A percentile compares a stretch with the other conserved stretches of the same genome.
Evolutionary conservation across 1,140 invertebrate genomes (phyloP).

Genomic region (Caenorhabditis inopinata): DNA sequence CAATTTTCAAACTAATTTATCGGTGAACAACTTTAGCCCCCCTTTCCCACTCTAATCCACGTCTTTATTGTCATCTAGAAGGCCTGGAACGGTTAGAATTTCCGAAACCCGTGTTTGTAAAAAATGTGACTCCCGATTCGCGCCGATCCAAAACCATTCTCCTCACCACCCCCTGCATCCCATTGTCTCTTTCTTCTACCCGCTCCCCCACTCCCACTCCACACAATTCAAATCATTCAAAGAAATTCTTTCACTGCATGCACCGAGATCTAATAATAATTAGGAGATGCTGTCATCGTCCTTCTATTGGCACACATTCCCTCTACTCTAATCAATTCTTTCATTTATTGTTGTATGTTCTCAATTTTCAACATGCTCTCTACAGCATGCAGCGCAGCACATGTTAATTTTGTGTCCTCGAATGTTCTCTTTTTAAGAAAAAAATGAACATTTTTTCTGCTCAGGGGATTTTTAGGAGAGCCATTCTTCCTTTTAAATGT

Average conservation of each 20-base stretch:
- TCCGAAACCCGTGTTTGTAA: conserved; percentile 24
- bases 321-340: conserved; percentile 6
- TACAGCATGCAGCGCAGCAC: background rate
- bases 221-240: conserved; percentile 1
- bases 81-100: background rate
- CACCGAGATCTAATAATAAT: conserved; percentile 33
- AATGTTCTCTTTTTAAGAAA: background rate
- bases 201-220: too few relatives aligned
- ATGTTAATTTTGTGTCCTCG: background rate
- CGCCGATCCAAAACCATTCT: background rate
- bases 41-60: background rate
- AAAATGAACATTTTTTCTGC: conserved; percentile 23
- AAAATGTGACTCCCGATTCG: conserved; percentile 30
- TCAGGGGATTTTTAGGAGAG: conserved; percentile 8
- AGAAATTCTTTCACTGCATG: conserved; percentile 34
- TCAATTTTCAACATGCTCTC: background rate
- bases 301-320: conserved; percentile 27
- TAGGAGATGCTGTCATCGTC: background rate
- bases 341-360: conserved; percentile 14
- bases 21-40: background rate
- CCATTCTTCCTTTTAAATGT: background rate
- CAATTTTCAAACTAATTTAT: background rate
- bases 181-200: too few relatives aligned
- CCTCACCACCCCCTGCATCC: background rate
- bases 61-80: conserved; percentile 5